Evolutionary conservation across 1,140 invertebrate species (phyloP), one percentile per base, ranked within the genome.

Genomic region (Cataglyphis hispanica): DNA sequence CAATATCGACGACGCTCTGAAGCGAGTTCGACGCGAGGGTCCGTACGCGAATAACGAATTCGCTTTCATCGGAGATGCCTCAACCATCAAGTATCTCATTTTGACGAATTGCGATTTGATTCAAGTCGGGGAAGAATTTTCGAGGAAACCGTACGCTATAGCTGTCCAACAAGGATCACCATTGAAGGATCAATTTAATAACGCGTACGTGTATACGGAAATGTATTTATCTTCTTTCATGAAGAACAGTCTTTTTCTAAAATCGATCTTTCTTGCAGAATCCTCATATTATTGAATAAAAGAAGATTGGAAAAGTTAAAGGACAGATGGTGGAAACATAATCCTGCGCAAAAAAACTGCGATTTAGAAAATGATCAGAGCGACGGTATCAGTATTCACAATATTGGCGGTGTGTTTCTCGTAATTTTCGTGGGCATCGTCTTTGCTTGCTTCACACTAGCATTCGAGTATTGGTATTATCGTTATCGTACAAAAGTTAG

Each of bases 321-420:
- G 95, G 98, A 99, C 91, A 97, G 96, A 88, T 99, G 99, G 98
- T 99, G 99, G 99, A 98, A 97, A 87, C 96, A 97, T 78, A 99
- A 99, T 92, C 96, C 97, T 0, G 95, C 97, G 0, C 96, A 96
- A 56, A 96, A 97, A 90, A 96, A 97, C 34, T 99, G 99, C 93
- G 97, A 98, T 58, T 97, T 98, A 90, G 96, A 97, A 61, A 98
- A 99, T 78, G 98, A 99, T 93, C 98, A 99, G 93, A 98, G 97
- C 19, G 98, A 99, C 90, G 99, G 99, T 53, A 99, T 99, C 91
- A 99, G 98, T 81, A 99, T 99, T 87, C 97, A 99, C 89, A 99
- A 99, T 93, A 99, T 99, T 86, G 98, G 99, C 58, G 99, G 99
- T 0, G 99, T 99, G 0, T 99, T 99, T 92, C 98, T 99, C 63